Percentiles rank a stretch among this genome's conserved stretches.
phyloP scores from a whole-genome alignment of 2,888 invertebrate species.

The Sinotaia quadrata region DNA sequence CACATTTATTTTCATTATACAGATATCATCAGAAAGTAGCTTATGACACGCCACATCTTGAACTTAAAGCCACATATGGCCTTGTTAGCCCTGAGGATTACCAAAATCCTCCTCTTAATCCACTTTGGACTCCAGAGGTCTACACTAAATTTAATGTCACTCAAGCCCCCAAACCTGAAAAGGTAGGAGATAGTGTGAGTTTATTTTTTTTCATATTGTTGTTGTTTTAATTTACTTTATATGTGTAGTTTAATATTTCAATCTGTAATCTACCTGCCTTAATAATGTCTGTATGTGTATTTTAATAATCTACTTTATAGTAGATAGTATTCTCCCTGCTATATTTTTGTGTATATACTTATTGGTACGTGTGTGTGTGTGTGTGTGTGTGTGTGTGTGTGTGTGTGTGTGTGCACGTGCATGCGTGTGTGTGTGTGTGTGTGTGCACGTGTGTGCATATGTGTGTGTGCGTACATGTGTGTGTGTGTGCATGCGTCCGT shows the following conservation, averaged over 20 bases:
- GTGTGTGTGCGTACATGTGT: too few relatives aligned
- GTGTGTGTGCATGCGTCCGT: too few relatives aligned
- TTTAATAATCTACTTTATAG: too few relatives aligned
- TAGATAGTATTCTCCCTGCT: too few relatives aligned
- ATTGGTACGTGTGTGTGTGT: background rate
- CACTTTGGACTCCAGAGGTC: conserved; percentile 75
- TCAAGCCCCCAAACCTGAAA: conserved; percentile 48
- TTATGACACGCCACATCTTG: conserved; percentile 75
- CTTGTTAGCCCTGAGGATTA: conserved; percentile 77
- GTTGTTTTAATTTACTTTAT: background rate
- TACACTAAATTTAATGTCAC: conserved; percentile 67
- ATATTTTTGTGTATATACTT: too few relatives aligned
- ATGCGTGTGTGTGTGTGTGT: background rate
- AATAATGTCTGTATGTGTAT: too few relatives aligned
- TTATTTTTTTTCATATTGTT: conserved; percentile 1
- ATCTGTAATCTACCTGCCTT: background rate
- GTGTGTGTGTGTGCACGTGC: background rate
- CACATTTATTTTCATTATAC: background rate
- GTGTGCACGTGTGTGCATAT: too few relatives aligned
- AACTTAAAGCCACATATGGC: conserved; percentile 78
- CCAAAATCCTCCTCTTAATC: conserved; percentile 74
- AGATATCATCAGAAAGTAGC: conserved; percentile 76
- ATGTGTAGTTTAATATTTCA: background rate
- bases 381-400: background rate
- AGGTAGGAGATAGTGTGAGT: conserved; percentile 5